These are phyloP conservation scores for Oscheius sp. DNA, from an alignment of 2,888 invertebrate genomes.

Conservation along the genomic window DNA sequence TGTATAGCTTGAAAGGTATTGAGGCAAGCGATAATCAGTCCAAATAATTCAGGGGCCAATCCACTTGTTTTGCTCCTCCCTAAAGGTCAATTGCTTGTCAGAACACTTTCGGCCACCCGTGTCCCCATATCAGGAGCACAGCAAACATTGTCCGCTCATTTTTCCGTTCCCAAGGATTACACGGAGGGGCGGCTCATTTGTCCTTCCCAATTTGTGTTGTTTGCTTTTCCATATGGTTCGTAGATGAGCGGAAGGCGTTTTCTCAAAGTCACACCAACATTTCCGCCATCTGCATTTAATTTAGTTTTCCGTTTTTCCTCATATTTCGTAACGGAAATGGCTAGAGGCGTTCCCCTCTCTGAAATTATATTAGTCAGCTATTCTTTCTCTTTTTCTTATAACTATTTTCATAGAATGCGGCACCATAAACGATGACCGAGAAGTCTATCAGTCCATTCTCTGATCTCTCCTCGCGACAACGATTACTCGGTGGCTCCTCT, in stretches of 20 bases:
- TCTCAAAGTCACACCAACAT: too few relatives aligned
- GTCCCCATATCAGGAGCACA: conserved; percentile 4
- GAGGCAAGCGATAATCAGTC: not conserved
- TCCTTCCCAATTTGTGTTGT: too few relatives aligned
- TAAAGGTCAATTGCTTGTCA: conserved; percentile 14
- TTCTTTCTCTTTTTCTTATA: not conserved
- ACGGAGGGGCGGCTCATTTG: too few relatives aligned
- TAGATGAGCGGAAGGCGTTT: too few relatives aligned
- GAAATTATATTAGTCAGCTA: too few relatives aligned
- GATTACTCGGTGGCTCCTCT: conserved; percentile 7
- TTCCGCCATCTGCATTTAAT: too few relatives aligned
- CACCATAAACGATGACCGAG: conserved; percentile 4
- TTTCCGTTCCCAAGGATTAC: conserved; percentile 5
- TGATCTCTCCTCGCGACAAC: conserved; percentile 11
- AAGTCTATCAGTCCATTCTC: not conserved
- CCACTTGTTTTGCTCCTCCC: not conserved
- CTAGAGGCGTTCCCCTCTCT: too few relatives aligned
- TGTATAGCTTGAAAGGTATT: not conserved
- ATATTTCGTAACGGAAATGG: too few relatives aligned
- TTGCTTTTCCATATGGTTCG: too few relatives aligned
- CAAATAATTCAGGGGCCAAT: not conserved
- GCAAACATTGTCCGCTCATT: conserved; percentile 4
- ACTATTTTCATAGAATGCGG: conserved; percentile 8
- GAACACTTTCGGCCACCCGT: conserved; percentile 1
- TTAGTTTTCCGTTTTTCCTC: too few relatives aligned